phyloP scores from a whole-genome alignment of 2,888 invertebrate genomes.

The Harpagoxenus sublaevis region DNA sequence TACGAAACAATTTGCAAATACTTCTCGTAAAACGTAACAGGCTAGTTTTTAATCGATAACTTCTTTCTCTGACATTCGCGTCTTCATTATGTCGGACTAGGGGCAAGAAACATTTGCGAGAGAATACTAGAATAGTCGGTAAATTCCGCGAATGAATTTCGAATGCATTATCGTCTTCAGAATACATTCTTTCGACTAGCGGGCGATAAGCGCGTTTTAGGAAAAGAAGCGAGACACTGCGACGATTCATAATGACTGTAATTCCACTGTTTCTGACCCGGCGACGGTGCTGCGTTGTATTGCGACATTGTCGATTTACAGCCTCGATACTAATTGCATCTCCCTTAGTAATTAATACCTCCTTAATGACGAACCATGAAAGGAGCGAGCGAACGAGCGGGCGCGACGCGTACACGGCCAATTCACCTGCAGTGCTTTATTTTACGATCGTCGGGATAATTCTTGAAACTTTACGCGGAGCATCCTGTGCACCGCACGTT shows the following conservation, averaged over 20 bases:
- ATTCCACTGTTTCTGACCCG: background rate
- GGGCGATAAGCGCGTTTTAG: background rate
- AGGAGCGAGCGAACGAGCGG: background rate
- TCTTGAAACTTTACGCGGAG: slow-evolving; percentile 27
- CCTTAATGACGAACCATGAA: slow-evolving; percentile 39
- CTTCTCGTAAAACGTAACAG: background rate
- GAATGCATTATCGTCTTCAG: slow-evolving; percentile 1
- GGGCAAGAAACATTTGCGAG: background rate
- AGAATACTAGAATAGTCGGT: background rate
- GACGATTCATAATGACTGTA: slow-evolving; percentile 2
- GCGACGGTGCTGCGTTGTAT: background rate
- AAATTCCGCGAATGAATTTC: background rate
- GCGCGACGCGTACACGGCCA: slow-evolving; percentile 18
- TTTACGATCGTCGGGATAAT: slow-evolving; percentile 51
- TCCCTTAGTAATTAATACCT: slow-evolving; percentile 45
- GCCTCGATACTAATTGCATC: slow-evolving; percentile 49
- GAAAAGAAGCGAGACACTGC: background rate
- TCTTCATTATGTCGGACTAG: background rate
- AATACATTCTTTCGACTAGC: background rate
- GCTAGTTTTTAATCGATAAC: slow-evolving; percentile 5
- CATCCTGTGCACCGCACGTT: background rate
- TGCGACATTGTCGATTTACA: slow-evolving; percentile 56
- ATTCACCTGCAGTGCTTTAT: slow-evolving; percentile 5
- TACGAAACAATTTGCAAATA: slow-evolving; percentile 14
- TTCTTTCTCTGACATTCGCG: background rate